Base-by-base conservation (phyloP, 2,888 invertebrate species). In the Agrotis clavis region DNA sequence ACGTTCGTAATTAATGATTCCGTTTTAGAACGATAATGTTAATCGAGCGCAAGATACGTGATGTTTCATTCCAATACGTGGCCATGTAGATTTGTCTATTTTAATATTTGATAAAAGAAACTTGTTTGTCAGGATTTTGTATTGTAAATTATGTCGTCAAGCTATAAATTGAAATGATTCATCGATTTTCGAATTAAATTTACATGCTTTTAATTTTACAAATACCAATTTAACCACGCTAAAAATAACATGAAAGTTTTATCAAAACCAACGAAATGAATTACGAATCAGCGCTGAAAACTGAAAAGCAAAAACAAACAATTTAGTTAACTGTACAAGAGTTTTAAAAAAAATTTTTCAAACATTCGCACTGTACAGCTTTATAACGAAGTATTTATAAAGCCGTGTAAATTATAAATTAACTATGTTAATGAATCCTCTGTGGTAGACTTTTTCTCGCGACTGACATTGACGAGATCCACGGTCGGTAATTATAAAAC, bases 391-490 rank as follows among this genome's bases (percentile, higher is more conserved):
- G 16, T 67, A 60, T 67, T 41, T 41, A 70, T 65, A 74, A 71
- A 72, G 14, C 57, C 18, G 71, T 64, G 68, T 75, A 84, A 75
- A 83, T 77, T 66, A 67, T 75, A n/a, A n/a, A 83, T 85, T 82
- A 82, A 79, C 80, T 67, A 76, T 74, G 82, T 79, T 85, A 85
- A 87, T 84, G 77, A 86, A 85, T 85, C 81, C 74, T 75, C 71
- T 70, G 71, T 76, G 80, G 84, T 82, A 81, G 79, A 77, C 80
- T 86, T 89, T 89, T 90, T 88, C 86, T 87, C 87, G 79, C 82
- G 83, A 84, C 87, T 90, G 89, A 86, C 90, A 87, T 89, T 88
- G 90, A 90, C 87, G 79, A 88, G 87, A 87, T 85, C 83, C 88
- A 67, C 77, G 71, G 78, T 68, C 71, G 81, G 84, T 86, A 88